Base-by-base conservation (phyloP, 1,140 invertebrate species). In the Asobara japonica region DNA sequence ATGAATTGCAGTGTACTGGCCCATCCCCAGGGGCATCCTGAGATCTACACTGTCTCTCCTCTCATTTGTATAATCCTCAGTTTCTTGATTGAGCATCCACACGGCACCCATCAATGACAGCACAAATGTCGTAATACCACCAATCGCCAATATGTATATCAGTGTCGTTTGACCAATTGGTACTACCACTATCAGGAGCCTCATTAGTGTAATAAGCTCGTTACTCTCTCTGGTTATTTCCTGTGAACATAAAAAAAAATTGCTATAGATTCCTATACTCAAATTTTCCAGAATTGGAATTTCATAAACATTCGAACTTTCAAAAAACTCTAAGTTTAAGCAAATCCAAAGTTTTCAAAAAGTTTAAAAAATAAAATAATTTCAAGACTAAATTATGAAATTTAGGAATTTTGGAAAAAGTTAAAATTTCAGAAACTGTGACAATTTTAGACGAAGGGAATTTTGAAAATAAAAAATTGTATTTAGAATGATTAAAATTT, bases 1-100 rank as follows among this genome's bases (percentile, higher is more conserved):
- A 16, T 45, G 41, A 16, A 45, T 45, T 0, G 41, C 41, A 1
- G 41, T 45, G 41, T 86, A 85, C 56, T 85, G 86, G 1, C 83
- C 82, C 27, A 86, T 85, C 16, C 80, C 82, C 11, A 88, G 75
- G 0, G 86, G 82, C 81, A 87, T 82, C 73, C 79, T 82, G 5
- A 85, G 77, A 60, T 88, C 86, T 0, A 74, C 61, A 48, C 80
- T 86, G 6, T 88, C 84, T 7, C 75, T 77, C 41, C 78, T 80
- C 5, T 77, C 76, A 0, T 36, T 77, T 71, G 45, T 80, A 70
- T 61, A 48, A 20, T 75, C 62, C 7, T 72, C 66, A 29, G 29
- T 69, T 38, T 82, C 76, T 16, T 86, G 83, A 70, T 83, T 84
- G 1, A 86, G 30, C 0, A 83, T 66, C 79, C 82, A 77, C 0